These are phyloP conservation scores for Dasyurus viverrinus DNA, from an alignment of 2,113 vertebrate species.

Conservation along the genomic window DNA sequence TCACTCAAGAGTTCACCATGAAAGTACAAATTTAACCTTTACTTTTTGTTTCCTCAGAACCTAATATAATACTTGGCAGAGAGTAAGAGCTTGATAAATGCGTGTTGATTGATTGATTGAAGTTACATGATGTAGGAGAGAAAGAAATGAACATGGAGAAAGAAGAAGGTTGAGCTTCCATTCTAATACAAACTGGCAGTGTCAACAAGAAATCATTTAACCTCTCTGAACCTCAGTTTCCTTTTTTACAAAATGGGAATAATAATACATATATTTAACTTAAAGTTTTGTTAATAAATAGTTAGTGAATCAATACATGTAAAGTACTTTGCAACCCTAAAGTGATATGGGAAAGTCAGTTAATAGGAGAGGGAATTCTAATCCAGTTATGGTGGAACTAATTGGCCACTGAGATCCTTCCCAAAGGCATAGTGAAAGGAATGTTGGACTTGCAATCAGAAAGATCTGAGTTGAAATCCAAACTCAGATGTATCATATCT, in stretches of 20 bases:
- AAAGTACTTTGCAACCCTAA: background rate
- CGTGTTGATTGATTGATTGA: background rate
- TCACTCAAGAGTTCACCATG: background rate
- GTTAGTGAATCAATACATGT: background rate
- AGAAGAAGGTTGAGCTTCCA: background rate
- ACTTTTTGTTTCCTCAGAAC: background rate
- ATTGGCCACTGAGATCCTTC: background rate
- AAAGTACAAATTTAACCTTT: background rate
- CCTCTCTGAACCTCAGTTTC: background rate
- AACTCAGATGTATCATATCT: background rate
- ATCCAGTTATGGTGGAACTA: background rate
- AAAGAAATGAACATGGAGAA: background rate
- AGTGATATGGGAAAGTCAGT: background rate
- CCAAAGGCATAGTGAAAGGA: background rate
- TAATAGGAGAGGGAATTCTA: background rate
- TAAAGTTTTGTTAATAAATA: background rate
- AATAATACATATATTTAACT: background rate
- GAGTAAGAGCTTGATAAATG: background rate
- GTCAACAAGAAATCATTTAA: background rate
- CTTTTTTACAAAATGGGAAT: background rate
- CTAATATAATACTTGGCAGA: background rate
- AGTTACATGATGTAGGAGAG: background rate
- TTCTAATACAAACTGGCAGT: background rate
- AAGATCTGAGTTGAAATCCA: background rate
- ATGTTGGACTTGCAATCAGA: background rate